Base-by-base conservation (phyloP, 2,888 invertebrate species). In the Pedicia rivosa region DNA sequence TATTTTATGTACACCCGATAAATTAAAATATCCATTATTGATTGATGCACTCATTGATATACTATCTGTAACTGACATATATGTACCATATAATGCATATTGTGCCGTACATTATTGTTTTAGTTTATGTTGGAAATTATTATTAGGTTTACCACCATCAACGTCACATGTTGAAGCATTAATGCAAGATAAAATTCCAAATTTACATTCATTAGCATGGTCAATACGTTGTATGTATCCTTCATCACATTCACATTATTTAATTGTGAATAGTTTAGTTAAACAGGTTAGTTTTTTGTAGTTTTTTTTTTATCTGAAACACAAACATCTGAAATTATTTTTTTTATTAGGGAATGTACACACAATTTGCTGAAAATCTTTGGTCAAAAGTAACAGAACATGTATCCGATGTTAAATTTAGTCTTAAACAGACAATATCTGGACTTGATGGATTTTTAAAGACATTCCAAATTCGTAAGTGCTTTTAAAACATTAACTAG, bases 41-140 rank as follows among this genome's bases (percentile, higher is more conserved):
- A 72, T 94, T 43, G 86, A 90, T 52, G 84, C 91, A 0, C 62
- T 91, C 4, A 75, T 91, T 17, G 75, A 82, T 44, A 74, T 94
- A 44, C 62, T 92, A 31, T 77, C 80, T 51, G 74, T 88, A 1
- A 78, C 86, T 3, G 78, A 84, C 47, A 73, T 84, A 40, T 69
- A 72, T 33, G 62, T 64, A 13, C 50, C 71, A 2, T 70, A 72
- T 35, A 67, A 79, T 30, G 72, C 76, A 4, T 58, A 83, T 4
- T 82, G 88, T 46, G 82, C 87, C 0, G 78, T 87, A 39, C 88
- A 92, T 51, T 92, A 91, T 62, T 88, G 90, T 56, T 90, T 88
- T 57, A 79, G 58, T 47, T 48, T 56, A 20, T 54, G 55, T 26
- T 57, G 46, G 56, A 80, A 83, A 45, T 63, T 92, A 36, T 66